These are phyloP conservation scores for Synanthedon andrenaeformis DNA, from an alignment of 2,888 invertebrate species.

Conservation along the genomic window DNA sequence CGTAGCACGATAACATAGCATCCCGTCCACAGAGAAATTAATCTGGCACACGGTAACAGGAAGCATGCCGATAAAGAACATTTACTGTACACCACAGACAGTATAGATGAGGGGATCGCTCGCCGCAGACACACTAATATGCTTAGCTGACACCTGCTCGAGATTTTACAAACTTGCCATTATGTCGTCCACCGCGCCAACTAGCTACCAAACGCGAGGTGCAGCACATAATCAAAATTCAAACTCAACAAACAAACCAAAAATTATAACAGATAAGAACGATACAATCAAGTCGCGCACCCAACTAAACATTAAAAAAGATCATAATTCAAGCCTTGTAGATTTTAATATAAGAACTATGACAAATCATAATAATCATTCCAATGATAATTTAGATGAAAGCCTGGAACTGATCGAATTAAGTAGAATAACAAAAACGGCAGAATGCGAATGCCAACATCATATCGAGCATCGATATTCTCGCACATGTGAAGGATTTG, in stretches of 20 bases:
- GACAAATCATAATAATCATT: slow-evolving; percentile 38
- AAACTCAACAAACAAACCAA: slow-evolving; percentile 4
- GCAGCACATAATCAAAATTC: slow-evolving; percentile 7
- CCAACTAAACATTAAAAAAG: slow-evolving; percentile 14
- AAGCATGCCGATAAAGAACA: slow-evolving; percentile 48
- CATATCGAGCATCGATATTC: slow-evolving; percentile 35
- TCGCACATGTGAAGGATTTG: slow-evolving; percentile 20
- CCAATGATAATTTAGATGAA: slow-evolving; percentile 47
- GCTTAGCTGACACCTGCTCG: slow-evolving; percentile 47
- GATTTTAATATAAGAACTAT: slow-evolving; percentile 26
- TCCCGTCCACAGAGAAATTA: slow-evolving; percentile 59
- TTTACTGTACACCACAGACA: slow-evolving; percentile 11
- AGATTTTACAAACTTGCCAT: background rate
- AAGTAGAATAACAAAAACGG: slow-evolving; percentile 43
- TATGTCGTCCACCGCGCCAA: slow-evolving; percentile 1
- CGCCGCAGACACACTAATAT: slow-evolving; percentile 25
- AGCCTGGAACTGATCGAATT: slow-evolving; percentile 50
- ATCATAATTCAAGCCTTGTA: slow-evolving; percentile 16
- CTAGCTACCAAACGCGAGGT: slow-evolving; percentile 8
- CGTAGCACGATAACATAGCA: slow-evolving; percentile 50
- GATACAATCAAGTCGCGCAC: slow-evolving; percentile 3
- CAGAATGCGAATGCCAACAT: slow-evolving; percentile 30
- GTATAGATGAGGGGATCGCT: slow-evolving; percentile 19
- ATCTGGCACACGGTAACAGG: slow-evolving; percentile 56
- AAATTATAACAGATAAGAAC: slow-evolving; percentile 2